Evolutionary conservation across 2,888 invertebrate species (phyloP), one percentile per base, ranked within the genome.

Genomic region (Lycocerus yunnanus): DNA sequence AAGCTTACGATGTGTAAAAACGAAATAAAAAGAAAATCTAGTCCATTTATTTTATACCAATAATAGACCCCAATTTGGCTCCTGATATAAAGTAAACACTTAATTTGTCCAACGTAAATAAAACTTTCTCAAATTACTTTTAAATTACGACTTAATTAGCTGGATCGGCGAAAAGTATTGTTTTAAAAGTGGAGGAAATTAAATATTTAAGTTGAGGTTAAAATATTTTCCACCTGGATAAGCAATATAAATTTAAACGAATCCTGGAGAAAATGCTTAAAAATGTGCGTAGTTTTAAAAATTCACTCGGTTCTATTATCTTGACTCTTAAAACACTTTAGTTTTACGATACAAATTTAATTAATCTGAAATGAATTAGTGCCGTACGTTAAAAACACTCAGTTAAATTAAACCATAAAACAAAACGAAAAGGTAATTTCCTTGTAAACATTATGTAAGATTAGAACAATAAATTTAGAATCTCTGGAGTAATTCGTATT

Each of bases 401-500:
- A 27, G 21, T 66, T 14, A 20, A 27, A 66, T 66, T 21, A 66
- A 66, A 66, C 66, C 15, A 66, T 27, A 21, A 66, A 21, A 66
- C 21, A 63, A 63, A 63, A 68, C 15, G 18, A 68, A 27, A n/a
- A 68, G 15, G 16, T n/a, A 18, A 21, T 27, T 71, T 21, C 21
- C 27, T 59, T 20, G 20, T 24, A 66, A 71, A 66, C 66, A 71
- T 58, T 59, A 58, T 58, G 20, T 14, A 13, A 27, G 59, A 58
- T 66, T 66, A 58, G 21, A 58, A 20, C 69, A 24, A 67, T 74
- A 76, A 74, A 74, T 76, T 72, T 20, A 43, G 66, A 24, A 68
- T 24, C 43, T 72, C 63, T 66, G 58, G 11, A 58, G 63, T 69
- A 76, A 73, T 76, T 60, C 65, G 43, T 21, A 70, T 76, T 73